Base-by-base conservation (phyloP, 2,888 invertebrate genomes). In the Stegana nigrithorax region DNA sequence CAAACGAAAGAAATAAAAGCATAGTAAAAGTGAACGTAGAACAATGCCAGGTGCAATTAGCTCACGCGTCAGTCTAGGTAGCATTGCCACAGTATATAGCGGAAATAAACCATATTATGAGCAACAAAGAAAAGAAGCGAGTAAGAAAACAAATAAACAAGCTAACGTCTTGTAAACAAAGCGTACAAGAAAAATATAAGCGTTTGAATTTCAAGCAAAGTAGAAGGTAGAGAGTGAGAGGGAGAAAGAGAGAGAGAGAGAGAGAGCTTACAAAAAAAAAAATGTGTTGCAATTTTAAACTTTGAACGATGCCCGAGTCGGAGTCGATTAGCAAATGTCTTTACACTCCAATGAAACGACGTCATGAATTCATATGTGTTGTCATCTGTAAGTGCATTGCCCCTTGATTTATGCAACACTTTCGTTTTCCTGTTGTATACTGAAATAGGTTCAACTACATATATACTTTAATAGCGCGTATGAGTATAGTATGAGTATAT, bases 221-320 rank as follows among this genome's bases (percentile, higher is more conserved):
- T 17, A 45, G 19, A 45, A 45, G 21, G 19, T 36, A n/a, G n/a
- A 36, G n/a, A 36, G 2, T 4, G 10, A 36, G n/a, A n/a, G 36
- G n/a, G n/a, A 36, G 10, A 36, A 36, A n/a, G n/a, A 57, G 50
- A 64, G 65, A 67, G 78, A 74, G 73, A 75, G 76, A 23, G 32
- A 32, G 17, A 19, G 45, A 71, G 60, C 60, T 60, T 60, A 60
- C 59, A 65, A 65, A n/a, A n/a, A n/a, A n/a, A n/a, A n/a, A n/a
- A n/a, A n/a, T n/a, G n/a, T n/a, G n/a, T n/a, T n/a, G n/a, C n/a
- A n/a, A n/a, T n/a, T 29, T 29, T 29, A 29, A 29, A 10, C 29
- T 29, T n/a, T n/a, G n/a, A n/a, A n/a, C n/a, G n/a, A n/a, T n/a
- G n/a, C n/a, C n/a, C n/a, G n/a, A n/a, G n/a, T n/a, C n/a, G n/a